phyloP scores from a whole-genome alignment of 2,113 vertebrate genomes.

The Gavia stellata region DNA sequence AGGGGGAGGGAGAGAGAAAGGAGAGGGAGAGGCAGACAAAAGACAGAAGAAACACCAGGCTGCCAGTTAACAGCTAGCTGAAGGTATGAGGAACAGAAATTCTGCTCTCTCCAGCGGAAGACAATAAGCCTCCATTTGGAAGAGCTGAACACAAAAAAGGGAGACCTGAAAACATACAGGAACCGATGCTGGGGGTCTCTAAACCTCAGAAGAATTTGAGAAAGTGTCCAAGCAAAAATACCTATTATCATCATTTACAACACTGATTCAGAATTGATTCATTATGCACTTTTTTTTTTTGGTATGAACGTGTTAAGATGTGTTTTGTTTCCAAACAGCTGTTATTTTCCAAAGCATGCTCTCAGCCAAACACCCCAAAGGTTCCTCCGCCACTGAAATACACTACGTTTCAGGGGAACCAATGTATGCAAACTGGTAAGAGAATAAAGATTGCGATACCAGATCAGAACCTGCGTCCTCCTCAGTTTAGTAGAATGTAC shows the following conservation, averaged over 20 bases:
- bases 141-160: neutral
- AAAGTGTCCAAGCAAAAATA: too few relatives aligned
- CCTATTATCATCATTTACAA: neutral
- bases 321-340: neutral
- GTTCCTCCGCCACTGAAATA: neutral
- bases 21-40: neutral
- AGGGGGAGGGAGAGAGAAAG: neutral
- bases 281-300: neutral
- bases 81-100: neutral
- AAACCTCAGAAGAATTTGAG: neutral
- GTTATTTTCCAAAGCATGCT: rapidly evolving
- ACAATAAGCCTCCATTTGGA: rapidly evolving
- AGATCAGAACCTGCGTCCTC: neutral
- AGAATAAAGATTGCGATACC: rapidly evolving
- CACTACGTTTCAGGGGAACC: rapidly evolving
- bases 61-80: neutral
- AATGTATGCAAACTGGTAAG: rapidly evolving
- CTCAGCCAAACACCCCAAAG: neutral
- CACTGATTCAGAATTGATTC: neutral
- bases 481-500: rapidly evolving
- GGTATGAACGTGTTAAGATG: rapidly evolving
- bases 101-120: neutral
- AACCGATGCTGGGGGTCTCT: neutral
- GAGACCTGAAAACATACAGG: neutral
- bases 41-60: neutral